These are phyloP conservation scores for Sterna hirundo DNA, from an alignment of 2,113 vertebrate genomes.

Conservation along the genomic window DNA sequence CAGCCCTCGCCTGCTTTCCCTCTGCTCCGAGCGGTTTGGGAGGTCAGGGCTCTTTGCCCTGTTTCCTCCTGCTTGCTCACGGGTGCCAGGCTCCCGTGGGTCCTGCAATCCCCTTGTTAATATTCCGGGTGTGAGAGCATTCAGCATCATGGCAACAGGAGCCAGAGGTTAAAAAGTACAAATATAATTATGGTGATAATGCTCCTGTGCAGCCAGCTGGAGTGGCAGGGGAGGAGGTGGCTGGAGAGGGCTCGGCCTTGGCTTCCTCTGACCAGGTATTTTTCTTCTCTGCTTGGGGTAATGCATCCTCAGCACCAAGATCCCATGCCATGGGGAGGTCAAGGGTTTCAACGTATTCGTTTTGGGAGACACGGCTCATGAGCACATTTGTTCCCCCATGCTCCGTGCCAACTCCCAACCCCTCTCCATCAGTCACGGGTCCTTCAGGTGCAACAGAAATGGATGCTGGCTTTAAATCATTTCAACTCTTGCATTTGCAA, in stretches of 20 bases:
- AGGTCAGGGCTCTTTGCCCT: not conserved
- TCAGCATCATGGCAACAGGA: not conserved
- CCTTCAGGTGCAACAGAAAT: not conserved
- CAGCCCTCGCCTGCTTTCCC: not conserved
- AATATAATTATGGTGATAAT: not conserved
- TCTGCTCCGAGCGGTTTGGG: not conserved
- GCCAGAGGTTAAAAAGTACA: slow-evolving; percentile 33
- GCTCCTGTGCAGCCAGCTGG: not conserved
- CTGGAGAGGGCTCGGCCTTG: not conserved
- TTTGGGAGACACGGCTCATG: not conserved
- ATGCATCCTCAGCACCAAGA: not conserved
- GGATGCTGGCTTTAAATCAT: not conserved
- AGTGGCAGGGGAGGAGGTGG: not conserved
- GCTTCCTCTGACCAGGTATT: not conserved
- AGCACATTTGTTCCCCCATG: not conserved
- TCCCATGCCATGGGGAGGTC: not conserved
- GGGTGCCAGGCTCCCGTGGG: not conserved
- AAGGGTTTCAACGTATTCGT: not conserved
- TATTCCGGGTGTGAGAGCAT: not conserved
- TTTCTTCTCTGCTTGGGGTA: not conserved
- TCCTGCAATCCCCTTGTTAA: not conserved
- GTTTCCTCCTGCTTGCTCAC: not conserved
- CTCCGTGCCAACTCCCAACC: not conserved
- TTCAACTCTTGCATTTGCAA: not conserved
- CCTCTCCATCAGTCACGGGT: not conserved